Base-by-base conservation (phyloP, 2,113 vertebrate species). In the Triplophysa dalaica region DNA sequence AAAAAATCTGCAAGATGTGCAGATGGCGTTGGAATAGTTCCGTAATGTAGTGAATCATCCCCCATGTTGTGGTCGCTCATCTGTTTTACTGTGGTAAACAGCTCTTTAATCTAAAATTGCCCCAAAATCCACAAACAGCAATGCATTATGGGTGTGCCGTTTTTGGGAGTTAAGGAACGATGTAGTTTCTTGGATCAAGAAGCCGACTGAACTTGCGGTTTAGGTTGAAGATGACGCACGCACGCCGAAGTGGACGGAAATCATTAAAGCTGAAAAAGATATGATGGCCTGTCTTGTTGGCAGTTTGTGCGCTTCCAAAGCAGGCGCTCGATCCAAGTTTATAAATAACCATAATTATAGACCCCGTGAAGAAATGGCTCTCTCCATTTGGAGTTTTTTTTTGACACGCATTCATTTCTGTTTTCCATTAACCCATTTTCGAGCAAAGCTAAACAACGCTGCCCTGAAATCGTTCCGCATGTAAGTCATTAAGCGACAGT, bases 341-440 rank as follows among this genome's bases (percentile, higher is more conserved):
- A 91, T 90, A 93, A 92, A 93, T 93, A 92, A 87, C 86, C 38
- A 82, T 92, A 93, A 93, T 93, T 90, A 91, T 84, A 88, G 91
- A 86, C 83, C 89, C 68, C 52, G 85, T 83, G 85, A 88, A 84
- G 89, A 90, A 88, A 84, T 61, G 81, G 83, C 81, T 87, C 33
- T 38, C 33, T 6, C 33, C 33, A 38, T 38, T 8, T 89, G 79
- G 64, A 38, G 58, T 69, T 83, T 85, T 83, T 85, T 88, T 82
- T 87, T 88, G 89, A 82, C 86, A 88, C 85, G 52, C 77, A 67
- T 88, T 84, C 80, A 70, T 82, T 85, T 21, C 70, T 88, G 82
- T 82, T 81, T 85, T 68, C 68, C 64, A 58, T 77, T 69, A 80
- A 73, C 74, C 75, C 79, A 24, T 41, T 74, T 79, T 63, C 50